Evolutionary conservation across 2,888 invertebrate genomes (phyloP), one percentile per base, ranked within the genome.

Genomic region (Napeogenes sylphis): DNA sequence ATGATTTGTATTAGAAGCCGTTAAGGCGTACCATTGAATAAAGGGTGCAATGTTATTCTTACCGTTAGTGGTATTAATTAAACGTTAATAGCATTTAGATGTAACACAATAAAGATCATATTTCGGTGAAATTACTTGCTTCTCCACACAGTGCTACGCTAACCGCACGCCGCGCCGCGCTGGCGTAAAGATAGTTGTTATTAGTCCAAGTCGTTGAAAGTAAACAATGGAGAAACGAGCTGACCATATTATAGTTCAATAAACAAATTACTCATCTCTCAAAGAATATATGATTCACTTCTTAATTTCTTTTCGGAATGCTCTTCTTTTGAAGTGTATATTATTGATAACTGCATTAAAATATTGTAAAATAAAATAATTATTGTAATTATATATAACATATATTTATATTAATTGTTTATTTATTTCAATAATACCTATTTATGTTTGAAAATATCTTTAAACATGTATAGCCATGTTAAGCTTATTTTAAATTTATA

Each of bases 171-270:
- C n/a, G n/a, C n/a, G n/a, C n/a, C n/a, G n/a, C n/a, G 67, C 59
- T 45, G 42, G 59, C 51, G 46, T 47, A 46, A 66, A 73, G 75
- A 76, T 76, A 77, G 76, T 77, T 73, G 72, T 73, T 75, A 84
- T 71, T 70, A 72, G 81, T 84, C 82, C 81, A 84, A 82, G 83
- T 80, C 78, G 76, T 74, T 80, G 81, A 78, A 42, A 79, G 82
- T 82, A 83, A 84, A 83, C 83, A 84, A 78, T 77, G 70, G 71
- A 71, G 71, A 73, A 70, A 69, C 74, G 68, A 76, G 74, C 72
- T 74, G 75, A 75, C 76, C 76, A 73, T 77, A 8, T 51, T 30
- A 74, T 70, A 72, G 74, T 73, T 71, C 69, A 64, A n/a, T n/a
- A n/a, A n/a, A n/a, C n/a, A n/a, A n/a, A n/a, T n/a, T n/a, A n/a